A percentile compares a stretch with the other conserved stretches of the same genome.
phyloP scores from a whole-genome alignment of 2,797 vertebrate species.

The Chelidonichthys spinosus region DNA sequence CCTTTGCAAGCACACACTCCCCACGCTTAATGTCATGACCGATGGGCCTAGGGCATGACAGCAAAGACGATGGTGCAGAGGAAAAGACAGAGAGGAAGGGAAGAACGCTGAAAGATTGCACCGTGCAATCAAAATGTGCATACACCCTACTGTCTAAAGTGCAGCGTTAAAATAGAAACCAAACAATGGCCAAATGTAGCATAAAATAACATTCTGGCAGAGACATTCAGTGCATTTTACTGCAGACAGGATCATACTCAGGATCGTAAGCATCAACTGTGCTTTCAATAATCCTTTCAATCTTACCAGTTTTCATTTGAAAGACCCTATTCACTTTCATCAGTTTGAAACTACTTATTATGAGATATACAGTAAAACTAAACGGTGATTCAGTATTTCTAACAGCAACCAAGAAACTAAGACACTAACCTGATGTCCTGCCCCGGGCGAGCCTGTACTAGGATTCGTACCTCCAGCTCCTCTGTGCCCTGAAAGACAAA shows the following conservation, averaged over 20 bases:
- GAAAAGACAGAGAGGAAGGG: neutral
- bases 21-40: conserved; percentile 99
- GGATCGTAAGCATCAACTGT: neutral
- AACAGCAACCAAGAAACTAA: neutral
- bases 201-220: neutral
- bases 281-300: neutral
- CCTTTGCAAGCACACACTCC: conserved; percentile 97
- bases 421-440: conserved; percentile 95
- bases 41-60: conserved; percentile 88
- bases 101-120: neutral
- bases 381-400: conserved; percentile 7
- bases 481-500: conserved; percentile 92
- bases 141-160: neutral
- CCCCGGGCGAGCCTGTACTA: conserved; percentile 96
- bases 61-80: conserved; percentile 9
- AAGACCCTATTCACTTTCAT: neutral
- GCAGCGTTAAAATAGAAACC: neutral
- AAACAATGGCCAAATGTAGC: neutral
- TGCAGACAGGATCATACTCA: too few species aligned
- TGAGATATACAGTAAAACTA: neutral
- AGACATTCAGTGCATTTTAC: neutral
- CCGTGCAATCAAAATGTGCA: neutral
- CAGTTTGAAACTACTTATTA: neutral
- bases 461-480: conserved; percentile 97
- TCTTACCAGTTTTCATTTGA: neutral